Conservation (phyloP, 2,113 vertebrate genomes). For the Erinaceus europaeus region DNA sequence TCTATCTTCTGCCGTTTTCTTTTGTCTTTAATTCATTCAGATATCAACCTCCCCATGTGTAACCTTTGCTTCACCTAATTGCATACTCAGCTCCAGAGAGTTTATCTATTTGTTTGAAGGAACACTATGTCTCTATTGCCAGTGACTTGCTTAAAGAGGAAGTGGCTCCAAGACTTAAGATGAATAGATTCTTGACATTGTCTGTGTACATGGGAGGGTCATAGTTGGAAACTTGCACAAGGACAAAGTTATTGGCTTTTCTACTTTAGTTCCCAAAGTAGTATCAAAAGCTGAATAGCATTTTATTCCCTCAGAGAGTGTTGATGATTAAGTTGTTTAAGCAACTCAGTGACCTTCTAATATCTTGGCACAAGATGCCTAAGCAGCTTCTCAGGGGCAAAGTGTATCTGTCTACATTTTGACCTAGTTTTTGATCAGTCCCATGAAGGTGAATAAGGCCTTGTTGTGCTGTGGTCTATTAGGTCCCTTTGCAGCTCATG, state of each 20-base stretch:
- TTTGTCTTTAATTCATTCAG: not conserved
- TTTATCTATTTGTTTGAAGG: not conserved
- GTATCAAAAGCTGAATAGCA: not conserved
- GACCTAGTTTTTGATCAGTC: conserved; percentile 60
- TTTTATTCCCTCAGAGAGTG: no score
- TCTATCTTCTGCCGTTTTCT: not conserved
- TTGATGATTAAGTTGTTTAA: not conserved
- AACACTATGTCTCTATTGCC: not conserved
- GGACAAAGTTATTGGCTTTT: not conserved
- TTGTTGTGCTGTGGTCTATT: conserved; percentile 63
- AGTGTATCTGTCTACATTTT: conserved; percentile 54
- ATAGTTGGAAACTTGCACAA: not conserved
- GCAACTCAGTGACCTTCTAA: not conserved
- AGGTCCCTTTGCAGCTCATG: conserved; percentile 75
- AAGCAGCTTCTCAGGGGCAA: not conserved
- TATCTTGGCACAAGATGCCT: not conserved
- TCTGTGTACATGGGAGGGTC: not conserved
- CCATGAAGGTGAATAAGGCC: conserved; percentile 68
- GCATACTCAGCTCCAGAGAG: not conserved
- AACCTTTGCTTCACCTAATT: not conserved
- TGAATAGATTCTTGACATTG: not conserved
- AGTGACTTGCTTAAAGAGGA: not conserved
- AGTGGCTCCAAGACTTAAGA: not conserved
- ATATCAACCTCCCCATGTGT: not conserved
- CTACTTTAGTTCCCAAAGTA: not conserved